Evolutionary conservation across 1,140 invertebrate species (phyloP).

Genomic region (Neodiprion lecontei): DNA sequence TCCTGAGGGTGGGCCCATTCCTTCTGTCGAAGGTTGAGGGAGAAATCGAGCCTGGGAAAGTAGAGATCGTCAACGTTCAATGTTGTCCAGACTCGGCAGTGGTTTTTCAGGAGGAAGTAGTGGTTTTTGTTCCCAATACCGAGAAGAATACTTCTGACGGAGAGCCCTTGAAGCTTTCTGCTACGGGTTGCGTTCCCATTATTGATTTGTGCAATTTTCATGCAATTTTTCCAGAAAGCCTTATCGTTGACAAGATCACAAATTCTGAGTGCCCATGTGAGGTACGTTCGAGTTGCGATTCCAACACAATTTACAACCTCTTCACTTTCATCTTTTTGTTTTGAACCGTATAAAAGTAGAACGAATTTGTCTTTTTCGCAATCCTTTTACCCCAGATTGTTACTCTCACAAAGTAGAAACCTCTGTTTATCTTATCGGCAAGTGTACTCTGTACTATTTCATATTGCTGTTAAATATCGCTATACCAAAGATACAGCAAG

Average conservation of each 20-base stretch:
- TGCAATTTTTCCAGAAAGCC: slow-evolving; percentile 44
- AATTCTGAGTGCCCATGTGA: slow-evolving; percentile 38
- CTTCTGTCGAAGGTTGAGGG: slow-evolving; percentile 33
- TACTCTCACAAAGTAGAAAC: too few species aligned
- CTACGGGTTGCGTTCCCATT: slow-evolving; percentile 35
- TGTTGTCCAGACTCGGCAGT: slow-evolving; percentile 36
- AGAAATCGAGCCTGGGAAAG: slow-evolving; percentile 24
- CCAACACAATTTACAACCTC: neutral
- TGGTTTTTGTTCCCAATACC: slow-evolving; percentile 28
- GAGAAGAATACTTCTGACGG: slow-evolving; percentile 28
- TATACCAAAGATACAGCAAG: too few species aligned
- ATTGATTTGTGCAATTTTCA: slow-evolving; percentile 44
- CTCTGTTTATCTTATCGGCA: too few species aligned
- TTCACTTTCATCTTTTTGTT: neutral
- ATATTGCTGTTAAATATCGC: too few species aligned
- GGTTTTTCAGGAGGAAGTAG: slow-evolving; percentile 31
- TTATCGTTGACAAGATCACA: slow-evolving; percentile 38
- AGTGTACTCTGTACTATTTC: too few species aligned
- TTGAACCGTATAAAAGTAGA: neutral
- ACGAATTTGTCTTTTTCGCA: too few species aligned
- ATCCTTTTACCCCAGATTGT: too few species aligned
- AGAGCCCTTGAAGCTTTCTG: slow-evolving; percentile 30
- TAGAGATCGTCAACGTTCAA: slow-evolving; percentile 30
- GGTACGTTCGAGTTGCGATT: slow-evolving; percentile 27
- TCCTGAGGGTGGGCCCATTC: slow-evolving; percentile 37